Evolutionary conservation across 1,140 invertebrate species (phyloP).

Genomic region (Drosophila prosaltans): DNA sequence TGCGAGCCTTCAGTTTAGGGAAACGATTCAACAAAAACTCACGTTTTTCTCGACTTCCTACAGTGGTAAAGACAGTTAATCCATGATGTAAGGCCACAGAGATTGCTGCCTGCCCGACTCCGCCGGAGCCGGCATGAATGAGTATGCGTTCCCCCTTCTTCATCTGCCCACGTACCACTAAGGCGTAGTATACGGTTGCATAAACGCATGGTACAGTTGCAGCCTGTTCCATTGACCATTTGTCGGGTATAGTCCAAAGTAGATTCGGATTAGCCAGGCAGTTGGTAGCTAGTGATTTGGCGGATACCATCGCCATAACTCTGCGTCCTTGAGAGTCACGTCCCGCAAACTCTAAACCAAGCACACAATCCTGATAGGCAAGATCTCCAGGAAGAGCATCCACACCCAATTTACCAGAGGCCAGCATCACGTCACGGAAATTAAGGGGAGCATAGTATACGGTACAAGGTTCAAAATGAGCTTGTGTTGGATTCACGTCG

Average conservation of each 20-base stretch:
- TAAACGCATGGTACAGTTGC: constrained; percentile 97
- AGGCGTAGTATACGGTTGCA: constrained; percentile 95
- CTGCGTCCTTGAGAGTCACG: constrained; percentile 89
- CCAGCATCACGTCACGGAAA: constrained; percentile 98
- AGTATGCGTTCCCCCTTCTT: constrained; percentile 93
- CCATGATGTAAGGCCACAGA: constrained; percentile 94
- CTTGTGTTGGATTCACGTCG: constrained; percentile 55
- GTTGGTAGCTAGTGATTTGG: constrained; percentile 94
- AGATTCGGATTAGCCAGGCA: constrained; percentile 94
- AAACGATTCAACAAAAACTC: constrained; percentile 95
- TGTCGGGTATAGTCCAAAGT: constrained; percentile 94
- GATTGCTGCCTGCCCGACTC: constrained; percentile 98
- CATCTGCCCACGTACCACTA: constrained; percentile 93
- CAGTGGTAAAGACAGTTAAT: constrained; percentile 94
- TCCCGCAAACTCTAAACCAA: constrained; percentile 98
- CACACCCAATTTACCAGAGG: constrained; percentile 96
- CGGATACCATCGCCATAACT: constrained; percentile 96
- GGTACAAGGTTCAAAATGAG: constrained; percentile 87
- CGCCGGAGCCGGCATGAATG: constrained; percentile 97
- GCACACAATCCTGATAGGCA: constrained; percentile 93
- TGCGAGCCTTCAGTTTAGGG: constrained; percentile 89
- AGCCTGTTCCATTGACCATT: constrained; percentile 95
- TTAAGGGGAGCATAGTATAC: constrained; percentile 98
- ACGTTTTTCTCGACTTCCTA: constrained; percentile 93
- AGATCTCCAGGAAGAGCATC: constrained; percentile 95